Conservation (phyloP, 2,888 invertebrate species). For the Meta bourneti region DNA sequence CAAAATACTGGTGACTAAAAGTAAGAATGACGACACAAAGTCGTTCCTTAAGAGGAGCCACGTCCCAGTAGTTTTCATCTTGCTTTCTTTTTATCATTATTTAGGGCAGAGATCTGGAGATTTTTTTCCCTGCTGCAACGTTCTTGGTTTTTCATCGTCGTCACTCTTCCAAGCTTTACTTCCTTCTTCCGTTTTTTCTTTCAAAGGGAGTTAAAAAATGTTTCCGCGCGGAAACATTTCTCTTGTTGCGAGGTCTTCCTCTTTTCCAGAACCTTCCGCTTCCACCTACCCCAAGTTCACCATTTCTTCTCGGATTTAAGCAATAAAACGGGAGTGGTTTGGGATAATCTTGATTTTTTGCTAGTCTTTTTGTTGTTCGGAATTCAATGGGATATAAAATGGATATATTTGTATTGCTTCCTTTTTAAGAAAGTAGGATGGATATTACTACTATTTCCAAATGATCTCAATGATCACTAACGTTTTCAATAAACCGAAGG, state of each 20-base stretch:
- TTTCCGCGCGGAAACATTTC: slow-evolving; percentile 63
- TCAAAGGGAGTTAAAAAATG: slow-evolving; percentile 52
- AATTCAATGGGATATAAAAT: slow-evolving; percentile 1
- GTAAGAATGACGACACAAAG: slow-evolving; percentile 30
- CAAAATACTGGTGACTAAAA: slow-evolving; percentile 9
- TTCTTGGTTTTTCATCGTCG: not conserved
- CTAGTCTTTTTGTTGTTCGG: not conserved
- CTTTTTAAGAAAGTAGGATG: not conserved
- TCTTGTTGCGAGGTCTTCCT: slow-evolving; percentile 54
- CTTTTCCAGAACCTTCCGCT: slow-evolving; percentile 12
- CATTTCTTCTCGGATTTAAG: slow-evolving; percentile 31
- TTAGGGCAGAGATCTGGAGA: slow-evolving; percentile 37
- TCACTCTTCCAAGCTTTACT: not conserved
- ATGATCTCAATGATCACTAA: slow-evolving; percentile 1
- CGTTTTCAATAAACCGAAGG: not conserved
- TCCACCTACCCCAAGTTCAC: not conserved
- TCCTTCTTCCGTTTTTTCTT: slow-evolving; percentile 37
- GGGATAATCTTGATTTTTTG: slow-evolving; percentile 22
- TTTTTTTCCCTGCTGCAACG: not conserved
- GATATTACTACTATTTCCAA: slow-evolving; percentile 9
- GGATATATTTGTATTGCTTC: slow-evolving; percentile 10
- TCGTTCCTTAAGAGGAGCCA: slow-evolving; percentile 17
- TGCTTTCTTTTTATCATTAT: slow-evolving; percentile 56
- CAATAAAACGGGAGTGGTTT: slow-evolving; percentile 48
- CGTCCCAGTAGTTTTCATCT: slow-evolving; percentile 44